phyloP scores from a whole-genome alignment of 2,113 vertebrate species.

The Ascaphus truei region DNA sequence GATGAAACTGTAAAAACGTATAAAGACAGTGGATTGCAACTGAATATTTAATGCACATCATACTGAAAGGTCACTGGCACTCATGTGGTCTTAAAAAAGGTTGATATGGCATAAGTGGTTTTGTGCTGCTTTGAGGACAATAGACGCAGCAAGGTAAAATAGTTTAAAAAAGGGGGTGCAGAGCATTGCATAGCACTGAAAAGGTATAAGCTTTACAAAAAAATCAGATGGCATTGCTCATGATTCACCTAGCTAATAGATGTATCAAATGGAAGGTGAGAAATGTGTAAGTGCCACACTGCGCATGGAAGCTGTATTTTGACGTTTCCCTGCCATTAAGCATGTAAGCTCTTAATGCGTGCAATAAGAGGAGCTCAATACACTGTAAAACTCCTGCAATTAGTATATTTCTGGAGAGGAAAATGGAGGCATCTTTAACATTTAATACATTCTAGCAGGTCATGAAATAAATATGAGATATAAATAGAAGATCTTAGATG shows the following conservation, averaged over 20 bases:
- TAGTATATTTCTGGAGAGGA: neutral
- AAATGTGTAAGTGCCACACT: neutral
- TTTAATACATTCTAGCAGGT: neutral
- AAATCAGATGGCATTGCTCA: neutral
- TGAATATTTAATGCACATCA: constrained; percentile 40
- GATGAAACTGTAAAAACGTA: constrained; percentile 35
- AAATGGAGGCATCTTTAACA: constrained; percentile 9
- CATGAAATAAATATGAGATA: constrained; percentile 1
- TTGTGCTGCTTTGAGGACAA: constrained; percentile 31
- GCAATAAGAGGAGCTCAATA: neutral
- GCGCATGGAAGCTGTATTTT: neutral
- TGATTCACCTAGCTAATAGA: neutral
- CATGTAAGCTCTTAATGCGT: neutral
- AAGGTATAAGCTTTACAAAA: neutral
- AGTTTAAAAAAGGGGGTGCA: neutral
- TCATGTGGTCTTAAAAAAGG: constrained; percentile 36
- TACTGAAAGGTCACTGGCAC: constrained; percentile 41
- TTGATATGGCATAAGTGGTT: neutral
- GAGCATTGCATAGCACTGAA: neutral
- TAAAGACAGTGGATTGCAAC: constrained; percentile 33
- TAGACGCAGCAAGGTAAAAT: constrained; percentile 25
- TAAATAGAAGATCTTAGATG: neutral
- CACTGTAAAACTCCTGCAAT: neutral
- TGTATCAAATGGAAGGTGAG: constrained; percentile 1
- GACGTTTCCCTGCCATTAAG: neutral